phyloP scores from a whole-genome alignment of 2,797 vertebrate genomes.

The Pangasius sanitwongsei region DNA sequence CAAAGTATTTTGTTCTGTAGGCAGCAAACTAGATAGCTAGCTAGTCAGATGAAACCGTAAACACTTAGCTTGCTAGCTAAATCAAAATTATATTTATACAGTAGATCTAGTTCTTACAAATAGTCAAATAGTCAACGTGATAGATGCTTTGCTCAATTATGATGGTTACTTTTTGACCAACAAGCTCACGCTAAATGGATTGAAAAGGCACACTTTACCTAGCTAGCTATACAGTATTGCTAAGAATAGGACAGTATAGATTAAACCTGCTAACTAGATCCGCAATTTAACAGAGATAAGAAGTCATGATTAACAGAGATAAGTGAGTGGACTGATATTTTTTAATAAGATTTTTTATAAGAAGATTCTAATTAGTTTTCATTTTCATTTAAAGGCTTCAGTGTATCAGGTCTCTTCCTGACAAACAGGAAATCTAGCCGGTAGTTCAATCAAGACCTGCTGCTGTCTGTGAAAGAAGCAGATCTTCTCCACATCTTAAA shows the following conservation, averaged over 20 bases:
- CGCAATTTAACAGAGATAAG: not conserved
- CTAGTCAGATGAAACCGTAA: not conserved
- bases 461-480: not conserved
- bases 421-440: not conserved
- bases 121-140: not conserved
- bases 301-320: too few relatives aligned
- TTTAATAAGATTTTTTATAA: not conserved
- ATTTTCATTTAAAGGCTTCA: not conserved
- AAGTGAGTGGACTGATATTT: not conserved
- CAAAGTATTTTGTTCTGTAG: not conserved
- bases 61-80: not conserved
- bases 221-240: not conserved
- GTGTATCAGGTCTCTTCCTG: not conserved
- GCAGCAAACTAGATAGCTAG: not conserved
- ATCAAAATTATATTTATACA: not conserved
- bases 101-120: not conserved
- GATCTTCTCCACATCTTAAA: not conserved
- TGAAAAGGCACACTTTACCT: not conserved
- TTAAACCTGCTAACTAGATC: not conserved
- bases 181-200: not conserved
- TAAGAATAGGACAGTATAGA: not conserved
- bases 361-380: not conserved
- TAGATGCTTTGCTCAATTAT: not conserved
- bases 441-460: not conserved
- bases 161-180: not conserved